Base-by-base conservation (phyloP, 1,140 invertebrate species). In the Drosophila mauritiana region DNA sequence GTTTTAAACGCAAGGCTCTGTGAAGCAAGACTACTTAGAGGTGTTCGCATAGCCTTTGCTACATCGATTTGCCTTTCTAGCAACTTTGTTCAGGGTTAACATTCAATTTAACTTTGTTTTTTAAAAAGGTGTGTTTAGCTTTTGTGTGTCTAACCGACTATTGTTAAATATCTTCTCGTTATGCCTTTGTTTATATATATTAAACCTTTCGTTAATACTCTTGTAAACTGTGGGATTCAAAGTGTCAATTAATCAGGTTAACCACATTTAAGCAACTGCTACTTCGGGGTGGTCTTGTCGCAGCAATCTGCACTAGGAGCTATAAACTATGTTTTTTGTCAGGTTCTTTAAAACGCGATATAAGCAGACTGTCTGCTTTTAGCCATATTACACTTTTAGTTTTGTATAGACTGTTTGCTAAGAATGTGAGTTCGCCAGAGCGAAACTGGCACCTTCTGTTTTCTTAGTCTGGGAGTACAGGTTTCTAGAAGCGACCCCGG, bases 401-500 rank as follows among this genome's bases (percentile, higher is more conserved):
- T 17, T 46, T 46, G 12, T 12, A 4, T 46, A 5, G 5, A 17
- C 8, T 52, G 25, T 0, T 10, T 51, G 8, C 5, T 34, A 15
- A 17, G 27, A 49, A 49, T n/a, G 22, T 17, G 25, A 15, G 3
- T n/a, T 39, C 6, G 17, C 31, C 42, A 20, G 39, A 43, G 39
- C n/a, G 1, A 12, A 22, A 37, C 11, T 31, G 27, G 1, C 2
- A 5, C 5, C 25, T 6, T 27, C 7, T 10, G 27, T 3, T 31
- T 31, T 31, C 31, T 27, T n/a, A 27, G 13, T 48, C n/a, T 15
- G 45, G 45, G n/a, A 5, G 17, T 31, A 17, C 10, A 20, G 5
- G 8, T 15, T 42, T n/a, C 4, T 40, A 91, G 58, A 82, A 91
- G 17, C 90, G 78, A 31, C 73, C 78, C 22, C 91, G 56, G 59